Conservation (phyloP, 2,888 invertebrate species). For the Metallyticus violacea region DNA sequence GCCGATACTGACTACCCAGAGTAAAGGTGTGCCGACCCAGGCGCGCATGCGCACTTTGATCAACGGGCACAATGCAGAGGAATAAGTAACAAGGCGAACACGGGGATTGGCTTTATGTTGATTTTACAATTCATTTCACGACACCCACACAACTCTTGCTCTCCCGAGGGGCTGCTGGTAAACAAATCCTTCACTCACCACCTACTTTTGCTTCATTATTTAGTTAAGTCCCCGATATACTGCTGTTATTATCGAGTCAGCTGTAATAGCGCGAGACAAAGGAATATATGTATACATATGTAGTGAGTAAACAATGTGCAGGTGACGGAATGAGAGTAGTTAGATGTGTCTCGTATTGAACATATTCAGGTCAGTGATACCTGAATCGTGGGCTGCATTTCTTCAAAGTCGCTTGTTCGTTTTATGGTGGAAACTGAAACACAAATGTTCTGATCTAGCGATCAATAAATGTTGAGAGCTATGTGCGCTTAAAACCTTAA, state of each 20-base stretch:
- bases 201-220: background rate
- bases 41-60: too few species aligned
- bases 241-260: background rate
- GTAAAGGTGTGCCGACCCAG: background rate
- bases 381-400: background rate
- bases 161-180: background rate
- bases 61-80: background rate
- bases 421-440: too few species aligned
- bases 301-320: background rate
- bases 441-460: too few species aligned
- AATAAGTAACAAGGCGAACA: background rate
- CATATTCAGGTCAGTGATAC: background rate
- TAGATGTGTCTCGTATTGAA: background rate
- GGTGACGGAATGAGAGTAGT: background rate
- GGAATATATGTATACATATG: background rate
- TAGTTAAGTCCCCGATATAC: background rate
- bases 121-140: background rate
- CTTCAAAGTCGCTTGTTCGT: too few species aligned
- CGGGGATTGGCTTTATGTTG: background rate
- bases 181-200: background rate
- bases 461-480: too few species aligned
- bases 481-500: too few species aligned
- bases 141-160: background rate
- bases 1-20: background rate
- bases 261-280: background rate